Evolutionary conservation across 2,113 vertebrate species (phyloP).

Genomic region (Chunga burmeisteri): DNA sequence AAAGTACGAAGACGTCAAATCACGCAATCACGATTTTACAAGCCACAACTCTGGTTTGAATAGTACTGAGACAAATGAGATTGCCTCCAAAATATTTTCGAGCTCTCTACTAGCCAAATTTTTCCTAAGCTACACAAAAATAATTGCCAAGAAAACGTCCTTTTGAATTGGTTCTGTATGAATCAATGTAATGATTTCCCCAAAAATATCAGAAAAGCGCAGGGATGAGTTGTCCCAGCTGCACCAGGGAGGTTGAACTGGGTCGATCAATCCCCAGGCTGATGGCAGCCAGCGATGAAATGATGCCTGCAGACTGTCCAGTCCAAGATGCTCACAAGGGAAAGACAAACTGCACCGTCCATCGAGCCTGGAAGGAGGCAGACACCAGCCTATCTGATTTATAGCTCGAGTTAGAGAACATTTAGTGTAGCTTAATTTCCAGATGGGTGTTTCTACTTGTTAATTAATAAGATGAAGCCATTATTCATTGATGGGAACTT

Average conservation of each 20-base stretch:
- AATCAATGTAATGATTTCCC: background rate
- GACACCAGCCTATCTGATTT: background rate
- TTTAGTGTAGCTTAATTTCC: background rate
- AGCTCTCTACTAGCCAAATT: background rate
- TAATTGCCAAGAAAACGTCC: background rate
- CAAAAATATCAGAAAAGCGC: background rate
- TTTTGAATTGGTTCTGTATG: background rate
- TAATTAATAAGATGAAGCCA: slow-evolving; percentile 27
- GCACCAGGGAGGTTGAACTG: background rate
- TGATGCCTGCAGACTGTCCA: background rate
- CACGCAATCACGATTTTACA: fast-evolving
- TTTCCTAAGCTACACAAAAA: background rate
- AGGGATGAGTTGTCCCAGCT: background rate
- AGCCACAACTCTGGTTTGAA: background rate
- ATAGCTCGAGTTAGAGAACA: background rate
- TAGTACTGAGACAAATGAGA: background rate
- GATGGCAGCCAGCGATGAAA: background rate
- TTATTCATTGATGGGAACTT: background rate
- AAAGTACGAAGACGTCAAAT: background rate
- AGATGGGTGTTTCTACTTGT: slow-evolving; percentile 3
- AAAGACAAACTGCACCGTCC: background rate
- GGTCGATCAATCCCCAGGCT: background rate
- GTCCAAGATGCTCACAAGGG: background rate
- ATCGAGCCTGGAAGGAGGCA: background rate
- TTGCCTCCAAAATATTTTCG: background rate